Base-by-base conservation (phyloP, 2,888 invertebrate genomes). In the Xiphydria camelus region DNA sequence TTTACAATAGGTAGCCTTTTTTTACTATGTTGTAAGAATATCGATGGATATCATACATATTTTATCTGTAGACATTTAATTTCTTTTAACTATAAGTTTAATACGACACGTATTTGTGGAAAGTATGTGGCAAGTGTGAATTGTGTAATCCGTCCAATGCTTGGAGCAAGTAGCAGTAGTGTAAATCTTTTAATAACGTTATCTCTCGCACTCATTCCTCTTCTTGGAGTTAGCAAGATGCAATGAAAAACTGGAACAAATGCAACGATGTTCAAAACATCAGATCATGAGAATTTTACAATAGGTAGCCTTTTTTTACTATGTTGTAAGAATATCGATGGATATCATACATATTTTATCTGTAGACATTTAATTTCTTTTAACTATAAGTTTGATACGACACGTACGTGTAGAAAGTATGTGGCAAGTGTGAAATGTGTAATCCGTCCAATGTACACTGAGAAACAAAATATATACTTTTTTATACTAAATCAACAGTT, bases 211-310 rank as follows among this genome's bases (percentile, higher is more conserved):
- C 7, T 49, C 2, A n/a, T 45, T 17, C 36, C 50, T 10, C 15
- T 57, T 3, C 7, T 54, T 4, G 41, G 51, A 10, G 18, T 20
- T 2, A 45, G 43, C 49, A 26, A 29, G 25, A n/a, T 47, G 9
- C 35, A 50, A 33, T 47, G 33, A 53, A 20, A 31, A 31, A 19
- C n/a, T n/a, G n/a, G n/a, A n/a, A n/a, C n/a, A n/a, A n/a, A n/a
- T n/a, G n/a, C n/a, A n/a, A n/a, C 12, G 9, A 12, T 29, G 12
- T 1, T 2, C 1, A n/a, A n/a, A n/a, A n/a, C n/a, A n/a, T n/a
- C n/a, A n/a, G n/a, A n/a, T n/a, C n/a, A n/a, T n/a, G n/a, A n/a
- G n/a, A n/a, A n/a, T n/a, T n/a, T n/a, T n/a, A n/a, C n/a, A n/a
- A n/a, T n/a, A n/a, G n/a, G n/a, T n/a, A n/a, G n/a, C n/a, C n/a